Evolutionary conservation across 2,113 vertebrate genomes (phyloP).

Genomic region (Leptodactylus fuscus): DNA sequence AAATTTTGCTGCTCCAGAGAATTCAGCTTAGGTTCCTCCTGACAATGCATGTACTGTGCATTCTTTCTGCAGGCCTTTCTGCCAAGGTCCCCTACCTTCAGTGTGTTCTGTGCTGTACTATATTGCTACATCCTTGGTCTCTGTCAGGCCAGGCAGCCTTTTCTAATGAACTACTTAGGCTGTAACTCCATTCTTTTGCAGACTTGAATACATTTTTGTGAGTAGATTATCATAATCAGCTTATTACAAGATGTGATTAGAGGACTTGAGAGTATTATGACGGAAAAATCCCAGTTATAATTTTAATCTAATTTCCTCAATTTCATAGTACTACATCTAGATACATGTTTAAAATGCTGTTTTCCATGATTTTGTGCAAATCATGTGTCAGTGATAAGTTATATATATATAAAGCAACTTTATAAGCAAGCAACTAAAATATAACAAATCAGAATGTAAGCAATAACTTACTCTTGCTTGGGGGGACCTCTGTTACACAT

Average conservation of each 20-base stretch:
- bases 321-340: not conserved
- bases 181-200: not conserved
- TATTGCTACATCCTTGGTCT: no score
- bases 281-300: not conserved
- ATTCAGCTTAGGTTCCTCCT: no score
- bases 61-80: not conserved
- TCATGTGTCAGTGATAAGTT: not conserved
- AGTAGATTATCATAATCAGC: constrained; percentile 41
- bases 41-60: not conserved
- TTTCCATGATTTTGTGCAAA: not conserved
- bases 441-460: no score
- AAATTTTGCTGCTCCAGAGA: no score
- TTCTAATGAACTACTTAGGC: constrained; percentile 4
- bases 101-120: no score
- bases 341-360: not conserved
- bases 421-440: no score
- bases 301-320: constrained; percentile 24
- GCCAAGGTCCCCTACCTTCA: constrained; percentile 27
- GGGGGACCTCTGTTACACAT: no score
- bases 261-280: constrained; percentile 25
- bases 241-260: constrained; percentile 33
- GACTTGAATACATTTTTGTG: constrained; percentile 29
- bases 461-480: no score
- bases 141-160: not conserved
- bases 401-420: no score